A percentile compares a stretch with the other conserved stretches of the same genome.
These are phyloP conservation scores for Helicoverpa zea DNA, from an alignment of 1,140 invertebrate genomes.

Conservation along the genomic window DNA sequence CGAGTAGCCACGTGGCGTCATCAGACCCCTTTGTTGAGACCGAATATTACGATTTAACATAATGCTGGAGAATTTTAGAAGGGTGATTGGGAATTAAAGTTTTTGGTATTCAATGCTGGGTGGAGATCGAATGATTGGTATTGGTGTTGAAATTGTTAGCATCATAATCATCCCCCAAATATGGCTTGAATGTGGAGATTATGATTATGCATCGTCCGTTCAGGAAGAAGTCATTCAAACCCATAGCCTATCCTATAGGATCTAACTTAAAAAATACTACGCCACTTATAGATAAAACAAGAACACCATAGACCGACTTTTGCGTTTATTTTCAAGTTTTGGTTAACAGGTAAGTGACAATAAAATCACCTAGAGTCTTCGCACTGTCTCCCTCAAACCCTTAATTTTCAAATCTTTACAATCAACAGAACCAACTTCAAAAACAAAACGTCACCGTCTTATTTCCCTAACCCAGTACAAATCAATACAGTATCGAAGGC, in stretches of 20 bases:
- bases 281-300: too few relatives aligned
- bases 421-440: background rate
- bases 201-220: too few relatives aligned
- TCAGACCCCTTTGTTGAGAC: conserved; percentile 65
- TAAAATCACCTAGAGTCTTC: background rate
- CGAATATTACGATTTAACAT: conserved; percentile 28
- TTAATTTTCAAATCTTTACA: background rate
- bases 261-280: too few relatives aligned
- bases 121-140: too few relatives aligned
- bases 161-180: too few relatives aligned
- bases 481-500: conserved; percentile 51
- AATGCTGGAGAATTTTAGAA: conserved; percentile 19
- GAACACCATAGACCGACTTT: too few relatives aligned
- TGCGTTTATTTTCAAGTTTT: too few relatives aligned
- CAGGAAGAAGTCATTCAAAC: too few relatives aligned
- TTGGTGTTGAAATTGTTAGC: too few relatives aligned
- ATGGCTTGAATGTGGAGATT: too few relatives aligned
- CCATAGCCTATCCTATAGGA: too few relatives aligned
- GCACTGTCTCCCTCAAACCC: background rate
- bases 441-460: background rate
- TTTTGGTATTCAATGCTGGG: background rate
- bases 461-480: conserved; percentile 13
- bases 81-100: conserved; percentile 17
- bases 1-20: conserved; percentile 64
- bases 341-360: too few relatives aligned